phyloP scores from a whole-genome alignment of 2,797 vertebrate species.

The Caiman crocodilus region DNA sequence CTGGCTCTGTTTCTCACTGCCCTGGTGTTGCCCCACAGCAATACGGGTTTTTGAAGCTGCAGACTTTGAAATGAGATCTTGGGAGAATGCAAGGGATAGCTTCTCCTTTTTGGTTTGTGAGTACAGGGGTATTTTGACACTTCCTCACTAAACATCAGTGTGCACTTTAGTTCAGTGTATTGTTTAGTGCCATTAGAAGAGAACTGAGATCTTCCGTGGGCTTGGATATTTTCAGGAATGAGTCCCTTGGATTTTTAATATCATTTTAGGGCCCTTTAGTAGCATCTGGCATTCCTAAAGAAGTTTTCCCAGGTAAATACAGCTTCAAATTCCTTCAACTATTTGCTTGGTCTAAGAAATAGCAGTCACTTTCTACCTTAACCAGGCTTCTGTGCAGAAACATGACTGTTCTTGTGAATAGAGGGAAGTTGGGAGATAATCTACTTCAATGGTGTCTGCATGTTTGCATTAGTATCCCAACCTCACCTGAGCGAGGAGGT shows the following conservation, averaged over 20 bases:
- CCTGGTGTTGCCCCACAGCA: not conserved
- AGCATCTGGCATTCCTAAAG: not conserved
- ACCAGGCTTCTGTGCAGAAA: too few species aligned
- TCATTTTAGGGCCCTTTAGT: not conserved
- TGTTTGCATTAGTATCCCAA: too few species aligned
- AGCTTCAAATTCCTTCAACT: too few species aligned
- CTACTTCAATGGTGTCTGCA: too few species aligned
- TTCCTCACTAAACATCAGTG: not conserved
- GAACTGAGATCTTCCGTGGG: fast-evolving
- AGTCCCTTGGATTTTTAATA: not conserved
- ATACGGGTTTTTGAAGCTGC: not conserved
- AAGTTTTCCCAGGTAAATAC: not conserved
- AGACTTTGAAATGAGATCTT: not conserved
- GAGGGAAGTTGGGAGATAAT: too few species aligned
- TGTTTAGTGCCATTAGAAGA: not conserved
- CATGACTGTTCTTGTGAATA: too few species aligned
- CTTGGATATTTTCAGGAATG: not conserved
- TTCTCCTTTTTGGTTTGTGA: not conserved
- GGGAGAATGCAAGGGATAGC: not conserved
- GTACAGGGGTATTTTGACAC: not conserved
- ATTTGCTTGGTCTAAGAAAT: too few species aligned
- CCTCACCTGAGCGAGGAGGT: too few species aligned
- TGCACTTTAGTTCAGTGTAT: not conserved
- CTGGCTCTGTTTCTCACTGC: too few species aligned
- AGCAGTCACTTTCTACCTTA: too few species aligned